phyloP scores from a whole-genome alignment of 2,113 vertebrate genomes.

The Trichechus manatus region DNA sequence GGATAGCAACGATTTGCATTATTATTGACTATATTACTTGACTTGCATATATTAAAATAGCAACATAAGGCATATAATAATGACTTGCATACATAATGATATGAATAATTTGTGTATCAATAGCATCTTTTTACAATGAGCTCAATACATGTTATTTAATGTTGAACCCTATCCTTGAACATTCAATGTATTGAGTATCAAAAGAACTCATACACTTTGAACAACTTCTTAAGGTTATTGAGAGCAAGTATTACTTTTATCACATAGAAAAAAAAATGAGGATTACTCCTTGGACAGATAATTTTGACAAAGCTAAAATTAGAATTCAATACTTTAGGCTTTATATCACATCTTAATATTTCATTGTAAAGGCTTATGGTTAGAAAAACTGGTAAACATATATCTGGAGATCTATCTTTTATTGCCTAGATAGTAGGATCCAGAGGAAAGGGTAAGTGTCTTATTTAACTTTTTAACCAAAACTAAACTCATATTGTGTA shows the following conservation, averaged over 20 bases:
- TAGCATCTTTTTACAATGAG: constrained; percentile 28
- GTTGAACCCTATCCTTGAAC: constrained; percentile 11
- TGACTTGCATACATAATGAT: constrained; percentile 9
- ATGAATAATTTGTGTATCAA: constrained; percentile 48
- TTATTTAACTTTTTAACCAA: constrained; percentile 16
- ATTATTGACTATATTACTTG: constrained; percentile 29
- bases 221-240: constrained; percentile 31
- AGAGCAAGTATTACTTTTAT: constrained; percentile 43
- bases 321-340: not conserved
- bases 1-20: constrained; percentile 46
- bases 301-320: not conserved
- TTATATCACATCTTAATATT: not conserved
- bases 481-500: not conserved
- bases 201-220: not conserved
- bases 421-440: not conserved
- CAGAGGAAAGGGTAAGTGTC: not conserved
- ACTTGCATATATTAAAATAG: constrained; percentile 34
- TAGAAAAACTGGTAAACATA: not conserved
- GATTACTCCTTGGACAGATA: constrained; percentile 10
- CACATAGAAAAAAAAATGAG: not conserved
- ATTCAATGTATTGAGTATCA: not conserved
- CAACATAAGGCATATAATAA: constrained; percentile 50
- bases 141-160: constrained; percentile 13
- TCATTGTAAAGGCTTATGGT: constrained; percentile 16
- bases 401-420: not conserved